Evolutionary conservation across 1,140 invertebrate genomes (phyloP).

Genomic region (Lethocerus indicus): DNA sequence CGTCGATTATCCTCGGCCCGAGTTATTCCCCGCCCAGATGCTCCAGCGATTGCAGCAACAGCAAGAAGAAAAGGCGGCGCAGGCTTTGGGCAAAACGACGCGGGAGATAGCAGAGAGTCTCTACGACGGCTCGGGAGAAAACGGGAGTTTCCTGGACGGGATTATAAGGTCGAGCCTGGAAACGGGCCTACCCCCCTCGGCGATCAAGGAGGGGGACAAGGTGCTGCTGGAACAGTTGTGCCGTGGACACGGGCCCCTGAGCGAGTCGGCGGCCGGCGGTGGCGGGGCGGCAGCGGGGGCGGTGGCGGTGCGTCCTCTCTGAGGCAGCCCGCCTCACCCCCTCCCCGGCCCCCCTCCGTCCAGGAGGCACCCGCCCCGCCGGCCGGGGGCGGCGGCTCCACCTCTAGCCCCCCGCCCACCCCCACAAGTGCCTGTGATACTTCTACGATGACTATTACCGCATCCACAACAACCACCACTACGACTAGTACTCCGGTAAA

Average conservation of each 20-base stretch:
- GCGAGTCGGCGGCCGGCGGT: neutral
- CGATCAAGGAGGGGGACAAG: conserved; percentile 26
- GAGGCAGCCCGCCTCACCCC: neutral
- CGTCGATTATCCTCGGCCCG: conserved; percentile 39
- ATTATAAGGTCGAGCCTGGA: conserved; percentile 63
- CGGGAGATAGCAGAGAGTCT: conserved; percentile 40
- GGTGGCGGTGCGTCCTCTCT: neutral
- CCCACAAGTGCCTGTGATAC: too few species aligned
- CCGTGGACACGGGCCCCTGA: conserved; percentile 31
- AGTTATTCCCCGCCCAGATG: conserved; percentile 63
- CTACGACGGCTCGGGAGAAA: conserved; percentile 41
- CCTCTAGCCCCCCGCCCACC: too few species aligned
- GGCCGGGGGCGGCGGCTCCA: neutral
- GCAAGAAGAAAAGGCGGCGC: conserved; percentile 48
- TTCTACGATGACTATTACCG: too few species aligned
- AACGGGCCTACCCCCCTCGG: conserved; percentile 28
- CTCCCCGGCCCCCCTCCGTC: neutral
- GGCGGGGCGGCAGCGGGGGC: too few species aligned
- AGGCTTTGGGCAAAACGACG: conserved; percentile 30
- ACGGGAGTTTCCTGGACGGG: conserved; percentile 59
- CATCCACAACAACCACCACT: too few species aligned
- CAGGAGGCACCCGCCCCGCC: conserved; percentile 1
- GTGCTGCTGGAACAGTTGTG: conserved; percentile 52
- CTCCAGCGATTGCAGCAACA: conserved; percentile 39
- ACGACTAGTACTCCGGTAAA: too few species aligned